Conservation (phyloP, 1,140 invertebrate species). For the Pogonus chalceus region DNA sequence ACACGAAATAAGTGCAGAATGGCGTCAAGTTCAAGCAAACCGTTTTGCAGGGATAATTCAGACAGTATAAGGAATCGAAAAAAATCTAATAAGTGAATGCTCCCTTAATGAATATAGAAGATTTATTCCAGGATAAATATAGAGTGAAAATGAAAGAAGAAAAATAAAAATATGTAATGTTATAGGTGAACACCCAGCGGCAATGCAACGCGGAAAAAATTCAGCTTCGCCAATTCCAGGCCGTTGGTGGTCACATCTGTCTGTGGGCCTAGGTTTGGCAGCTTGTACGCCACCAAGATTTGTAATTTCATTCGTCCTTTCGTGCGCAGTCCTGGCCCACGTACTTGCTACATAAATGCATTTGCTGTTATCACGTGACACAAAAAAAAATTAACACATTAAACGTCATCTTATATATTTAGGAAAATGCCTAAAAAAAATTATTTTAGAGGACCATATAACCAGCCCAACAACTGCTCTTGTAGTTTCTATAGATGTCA, state of each 20-base stretch:
- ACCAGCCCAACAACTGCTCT: constrained; percentile 13
- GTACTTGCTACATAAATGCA: constrained; percentile 22
- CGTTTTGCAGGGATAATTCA: too few relatives aligned
- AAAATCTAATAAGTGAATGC: too few relatives aligned
- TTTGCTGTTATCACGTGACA: background rate
- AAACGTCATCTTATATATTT: constrained; percentile 1
- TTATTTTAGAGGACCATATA: background rate
- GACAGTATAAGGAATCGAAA: too few relatives aligned
- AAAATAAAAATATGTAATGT: too few relatives aligned
- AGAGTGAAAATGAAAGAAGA: too few relatives aligned
- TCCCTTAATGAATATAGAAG: too few relatives aligned
- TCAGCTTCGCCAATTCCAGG: constrained; percentile 41
- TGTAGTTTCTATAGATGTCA: constrained; percentile 6
- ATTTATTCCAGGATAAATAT: too few relatives aligned
- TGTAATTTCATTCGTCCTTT: constrained; percentile 28
- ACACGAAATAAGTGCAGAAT: too few relatives aligned
- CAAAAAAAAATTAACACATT: background rate
- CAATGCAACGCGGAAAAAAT: constrained; percentile 44
- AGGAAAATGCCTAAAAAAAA: background rate
- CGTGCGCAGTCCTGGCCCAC: constrained; percentile 30
- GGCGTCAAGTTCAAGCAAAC: too few relatives aligned
- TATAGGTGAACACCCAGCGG: constrained; percentile 43
- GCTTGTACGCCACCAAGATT: constrained; percentile 34
- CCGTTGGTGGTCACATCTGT: constrained; percentile 38
- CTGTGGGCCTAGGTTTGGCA: constrained; percentile 38